Base-by-base conservation (phyloP, 2,888 invertebrate genomes). In the Megalurothrips usitatus region DNA sequence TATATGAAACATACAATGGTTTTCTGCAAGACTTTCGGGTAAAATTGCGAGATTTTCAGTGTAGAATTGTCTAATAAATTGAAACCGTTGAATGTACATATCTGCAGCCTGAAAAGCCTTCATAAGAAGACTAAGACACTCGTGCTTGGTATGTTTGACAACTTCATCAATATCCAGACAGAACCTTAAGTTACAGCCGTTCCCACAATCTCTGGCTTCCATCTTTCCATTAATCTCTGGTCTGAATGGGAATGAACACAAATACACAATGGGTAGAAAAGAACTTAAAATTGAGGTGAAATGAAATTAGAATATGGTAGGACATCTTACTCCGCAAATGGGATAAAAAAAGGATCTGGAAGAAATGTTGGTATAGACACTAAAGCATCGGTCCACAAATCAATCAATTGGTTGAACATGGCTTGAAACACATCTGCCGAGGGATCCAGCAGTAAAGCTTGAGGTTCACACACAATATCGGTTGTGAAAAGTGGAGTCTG, bases 161-260 rank as follows among this genome's bases (percentile, higher is more conserved):
- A 88, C 84, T 80, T 88, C 88, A 86, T 96, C 94, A 83, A 92
- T 91, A 81, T 91, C 90, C 85, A 96, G 88, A 80, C 95, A 90
- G 84, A 91, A 92, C 75, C 89, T 88, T 52, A 96, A 87, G 82
- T 92, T 91, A 0, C 96, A 95, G 0, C 95, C 91, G 48, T 90
- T 89, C 1, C 94, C 94, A 81, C 93, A 93, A 0, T 93, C 91
- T 86, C 94, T 91, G 78, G 94, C 93, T 84, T 95, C 94, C 85
- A 92, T 91, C 85, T 94, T 93, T 26, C 93, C 94, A 90, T 96
- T 95, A 83, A 96, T 93, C 26, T 93, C 91, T 0, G 96, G 96
- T 82, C 94, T 93, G 84, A 79, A 87, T 86, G 80, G 81, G 14
- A 81, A 23, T 34, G 34, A 68, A 34, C 48, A 68, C 75, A 19